Evolutionary conservation across 92 coral and sea anemone genomes (phyloP).

Genomic region (Pocillopora grandis): DNA sequence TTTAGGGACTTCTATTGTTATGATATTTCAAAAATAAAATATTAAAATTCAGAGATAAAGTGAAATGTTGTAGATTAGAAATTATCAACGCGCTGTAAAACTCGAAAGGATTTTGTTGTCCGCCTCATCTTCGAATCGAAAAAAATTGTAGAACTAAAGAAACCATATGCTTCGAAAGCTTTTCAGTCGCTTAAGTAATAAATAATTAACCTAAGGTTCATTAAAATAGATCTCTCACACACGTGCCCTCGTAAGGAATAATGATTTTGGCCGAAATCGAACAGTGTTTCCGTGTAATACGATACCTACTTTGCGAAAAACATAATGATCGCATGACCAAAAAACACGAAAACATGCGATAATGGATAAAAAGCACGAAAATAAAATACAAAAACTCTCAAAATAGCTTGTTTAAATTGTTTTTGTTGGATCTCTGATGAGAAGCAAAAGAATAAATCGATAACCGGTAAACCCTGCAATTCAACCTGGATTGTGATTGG

Average conservation of each 20-base stretch:
- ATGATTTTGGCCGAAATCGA: constrained; percentile 19
- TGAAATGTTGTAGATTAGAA: constrained; percentile 10
- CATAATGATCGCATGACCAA: constrained; percentile 21
- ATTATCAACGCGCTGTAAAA: constrained; percentile 17
- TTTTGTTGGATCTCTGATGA: constrained; percentile 35
- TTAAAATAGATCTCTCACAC: constrained; percentile 39
- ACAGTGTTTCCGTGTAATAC: constrained; percentile 19
- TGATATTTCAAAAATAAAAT: not conserved
- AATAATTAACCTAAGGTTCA: constrained; percentile 44
- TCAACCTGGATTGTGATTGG: constrained; percentile 34
- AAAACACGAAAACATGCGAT: constrained; percentile 12
- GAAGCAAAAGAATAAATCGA: constrained; percentile 19
- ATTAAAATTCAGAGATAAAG: not conserved
- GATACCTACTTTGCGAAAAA: constrained; percentile 16
- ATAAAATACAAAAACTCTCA: constrained; percentile 3
- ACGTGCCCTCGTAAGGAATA: constrained; percentile 45
- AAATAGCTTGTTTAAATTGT: constrained; percentile 36
- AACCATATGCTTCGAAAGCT: constrained; percentile 38
- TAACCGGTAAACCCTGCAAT: constrained; percentile 37
- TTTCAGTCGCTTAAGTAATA: constrained; percentile 39
- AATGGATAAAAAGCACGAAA: not conserved
- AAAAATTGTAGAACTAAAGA: constrained; percentile 26
- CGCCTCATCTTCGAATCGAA: not conserved
- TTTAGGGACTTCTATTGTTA: constrained; percentile 5
- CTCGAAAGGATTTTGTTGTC: constrained; percentile 22